phyloP scores from a whole-genome alignment of 2,888 invertebrate species.

The Habroteleia sp. region DNA sequence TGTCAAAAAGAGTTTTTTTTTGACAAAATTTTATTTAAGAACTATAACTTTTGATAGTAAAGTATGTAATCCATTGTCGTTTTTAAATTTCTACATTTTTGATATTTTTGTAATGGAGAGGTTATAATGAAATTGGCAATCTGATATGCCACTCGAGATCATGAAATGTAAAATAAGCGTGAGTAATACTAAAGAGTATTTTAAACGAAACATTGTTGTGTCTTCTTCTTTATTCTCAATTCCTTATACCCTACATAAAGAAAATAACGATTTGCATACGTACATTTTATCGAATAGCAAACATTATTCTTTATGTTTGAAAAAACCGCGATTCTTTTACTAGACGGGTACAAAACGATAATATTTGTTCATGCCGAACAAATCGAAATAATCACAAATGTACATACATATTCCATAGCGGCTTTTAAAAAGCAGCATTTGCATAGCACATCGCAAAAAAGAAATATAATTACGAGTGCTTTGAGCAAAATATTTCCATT shows the following conservation, averaged over 20 bases:
- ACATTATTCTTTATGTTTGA: background rate
- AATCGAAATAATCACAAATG: slow-evolving; percentile 34
- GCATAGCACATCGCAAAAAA: slow-evolving; percentile 12
- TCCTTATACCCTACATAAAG: too few species aligned
- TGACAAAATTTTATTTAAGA: slow-evolving; percentile 44
- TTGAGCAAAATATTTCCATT: slow-evolving; percentile 68
- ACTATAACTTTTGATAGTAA: slow-evolving; percentile 35
- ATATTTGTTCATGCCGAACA: slow-evolving; percentile 25
- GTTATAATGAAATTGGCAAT: slow-evolving; percentile 41
- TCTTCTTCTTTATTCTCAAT: slow-evolving; percentile 5
- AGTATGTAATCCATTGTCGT: slow-evolving; percentile 35
- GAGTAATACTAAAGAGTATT: slow-evolving; percentile 61
- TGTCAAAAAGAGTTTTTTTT: slow-evolving; percentile 27
- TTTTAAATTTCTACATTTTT: slow-evolving; percentile 49
- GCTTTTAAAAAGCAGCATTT: slow-evolving; percentile 25
- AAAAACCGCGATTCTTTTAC: too few species aligned
- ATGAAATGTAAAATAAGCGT: slow-evolving; percentile 41
- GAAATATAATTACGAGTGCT: slow-evolving; percentile 42
- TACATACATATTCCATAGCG: slow-evolving; percentile 31
- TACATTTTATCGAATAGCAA: background rate
- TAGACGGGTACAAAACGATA: too few species aligned
- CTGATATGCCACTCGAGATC: slow-evolving; percentile 55
- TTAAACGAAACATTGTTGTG: slow-evolving; percentile 30
- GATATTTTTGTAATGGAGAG: slow-evolving; percentile 33
- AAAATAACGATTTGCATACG: background rate